Percentiles rank a stretch among this genome's conserved stretches.
Evolutionary conservation across 1,140 invertebrate species (phyloP).

Genomic region (Drosophila sturtevanti): DNA sequence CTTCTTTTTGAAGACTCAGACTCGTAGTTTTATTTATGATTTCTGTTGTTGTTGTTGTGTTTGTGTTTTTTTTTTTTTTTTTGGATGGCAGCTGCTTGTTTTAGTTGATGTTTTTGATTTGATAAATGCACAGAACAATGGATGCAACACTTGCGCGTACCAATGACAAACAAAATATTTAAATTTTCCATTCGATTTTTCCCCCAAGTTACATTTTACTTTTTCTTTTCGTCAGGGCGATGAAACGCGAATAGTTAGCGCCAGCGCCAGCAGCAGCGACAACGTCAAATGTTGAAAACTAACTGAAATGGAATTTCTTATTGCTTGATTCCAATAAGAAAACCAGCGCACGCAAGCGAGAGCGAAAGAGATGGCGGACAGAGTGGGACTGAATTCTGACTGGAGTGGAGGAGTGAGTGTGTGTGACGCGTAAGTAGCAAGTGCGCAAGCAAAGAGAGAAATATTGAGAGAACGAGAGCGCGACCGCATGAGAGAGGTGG

Average conservation of each 20-base stretch:
- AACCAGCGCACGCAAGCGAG: conserved; percentile 69
- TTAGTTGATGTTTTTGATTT: conserved; percentile 24
- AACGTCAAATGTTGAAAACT: conserved; percentile 72
- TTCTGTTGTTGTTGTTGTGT: conserved; percentile 49
- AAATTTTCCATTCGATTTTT: conserved; percentile 11
- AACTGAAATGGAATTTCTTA: conserved; percentile 77
- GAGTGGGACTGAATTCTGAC: conserved; percentile 56
- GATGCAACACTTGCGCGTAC: neutral
- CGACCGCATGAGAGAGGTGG: conserved; percentile 9
- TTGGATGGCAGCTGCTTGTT: conserved; percentile 45
- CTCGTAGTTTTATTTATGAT: conserved; percentile 65
- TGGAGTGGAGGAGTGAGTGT: conserved; percentile 62
- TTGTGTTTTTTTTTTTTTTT: neutral
- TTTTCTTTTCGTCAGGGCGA: conserved; percentile 22
- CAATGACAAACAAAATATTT: conserved; percentile 44
- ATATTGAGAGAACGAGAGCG: conserved; percentile 16
- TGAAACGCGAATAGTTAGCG: conserved; percentile 19
- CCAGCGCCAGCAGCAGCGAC: conserved; percentile 43
- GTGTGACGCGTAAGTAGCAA: conserved; percentile 66
- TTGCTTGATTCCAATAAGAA: conserved; percentile 75
- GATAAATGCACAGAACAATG: conserved; percentile 15
- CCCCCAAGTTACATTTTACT: conserved; percentile 37
- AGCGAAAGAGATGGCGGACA: conserved; percentile 19
- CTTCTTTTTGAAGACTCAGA: conserved; percentile 1
- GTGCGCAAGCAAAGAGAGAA: conserved; percentile 53